phyloP scores from a whole-genome alignment of 2,797 vertebrate species.

The Pseudotriccus pelzelni region DNA sequence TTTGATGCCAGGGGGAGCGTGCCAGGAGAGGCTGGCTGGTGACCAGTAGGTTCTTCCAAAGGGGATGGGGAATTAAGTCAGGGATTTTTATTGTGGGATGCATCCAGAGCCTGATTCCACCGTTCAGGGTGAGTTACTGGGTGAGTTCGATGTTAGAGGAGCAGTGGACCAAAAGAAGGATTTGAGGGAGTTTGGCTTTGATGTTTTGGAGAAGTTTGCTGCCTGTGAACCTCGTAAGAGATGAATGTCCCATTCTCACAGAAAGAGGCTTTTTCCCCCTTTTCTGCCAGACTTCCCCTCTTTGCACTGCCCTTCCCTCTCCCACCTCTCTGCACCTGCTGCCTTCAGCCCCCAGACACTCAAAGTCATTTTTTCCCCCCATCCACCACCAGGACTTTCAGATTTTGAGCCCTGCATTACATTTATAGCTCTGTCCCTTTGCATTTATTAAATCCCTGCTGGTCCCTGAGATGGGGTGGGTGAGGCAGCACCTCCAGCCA shows the following conservation, averaged over 20 bases:
- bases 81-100: not conserved
- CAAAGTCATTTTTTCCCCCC: not conserved
- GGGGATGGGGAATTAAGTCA: not conserved
- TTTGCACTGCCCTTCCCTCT: not conserved
- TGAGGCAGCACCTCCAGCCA: not conserved
- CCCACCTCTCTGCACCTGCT: not conserved
- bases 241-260: accelerated
- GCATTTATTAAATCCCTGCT: not conserved
- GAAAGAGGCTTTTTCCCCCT: accelerated
- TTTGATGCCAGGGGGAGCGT: not conserved
- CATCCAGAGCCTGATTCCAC: not conserved
- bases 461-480: accelerated
- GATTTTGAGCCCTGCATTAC: not conserved
- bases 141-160: not conserved
- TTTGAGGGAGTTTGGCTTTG: not conserved
- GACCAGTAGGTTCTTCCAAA: not conserved
- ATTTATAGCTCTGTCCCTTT: not conserved
- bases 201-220: accelerated
- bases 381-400: not conserved
- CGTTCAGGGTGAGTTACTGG: not conserved
- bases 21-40: not conserved
- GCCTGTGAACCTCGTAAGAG: accelerated
- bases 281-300: not conserved
- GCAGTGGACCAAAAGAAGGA: not conserved
- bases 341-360: accelerated